Evolutionary conservation across 2,797 vertebrate species (phyloP).

Genomic region (Pogoniulus pusillus): DNA sequence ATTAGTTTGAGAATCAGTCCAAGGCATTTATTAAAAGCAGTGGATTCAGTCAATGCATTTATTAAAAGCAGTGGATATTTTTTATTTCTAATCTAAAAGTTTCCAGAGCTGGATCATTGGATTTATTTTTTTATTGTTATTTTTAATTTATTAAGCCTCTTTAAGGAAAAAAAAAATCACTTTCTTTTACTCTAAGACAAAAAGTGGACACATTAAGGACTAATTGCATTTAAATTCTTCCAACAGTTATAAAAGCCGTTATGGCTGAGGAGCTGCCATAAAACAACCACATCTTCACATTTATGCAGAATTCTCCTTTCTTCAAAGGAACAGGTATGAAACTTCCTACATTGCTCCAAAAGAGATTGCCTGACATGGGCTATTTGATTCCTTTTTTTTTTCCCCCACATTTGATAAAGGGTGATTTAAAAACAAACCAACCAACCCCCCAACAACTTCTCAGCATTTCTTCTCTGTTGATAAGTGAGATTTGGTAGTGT

Average conservation of each 20-base stretch:
- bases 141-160: slow-evolving; percentile 10
- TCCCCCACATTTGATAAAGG: background rate
- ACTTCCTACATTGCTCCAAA: slow-evolving; percentile 47
- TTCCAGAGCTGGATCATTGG: background rate
- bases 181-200: slow-evolving; percentile 9
- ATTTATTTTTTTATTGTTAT: background rate
- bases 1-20: background rate
- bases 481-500: background rate
- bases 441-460: background rate
- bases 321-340: slow-evolving; percentile 64
- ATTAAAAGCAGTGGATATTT: background rate
- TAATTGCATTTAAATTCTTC: slow-evolving; percentile 65
- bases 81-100: background rate
- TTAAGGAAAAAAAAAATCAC: background rate
- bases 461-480: background rate
- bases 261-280: slow-evolving; percentile 58
- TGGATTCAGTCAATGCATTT: background rate
- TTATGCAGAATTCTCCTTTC: slow-evolving; percentile 64
- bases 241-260: slow-evolving; percentile 66
- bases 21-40: background rate
- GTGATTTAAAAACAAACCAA: background rate
- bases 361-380: background rate
- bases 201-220: slow-evolving; percentile 1
- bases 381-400: slow-evolving; percentile 13
- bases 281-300: slow-evolving; percentile 57